Conservation (phyloP, 2,797 vertebrate species). For the Momotus momota region DNA sequence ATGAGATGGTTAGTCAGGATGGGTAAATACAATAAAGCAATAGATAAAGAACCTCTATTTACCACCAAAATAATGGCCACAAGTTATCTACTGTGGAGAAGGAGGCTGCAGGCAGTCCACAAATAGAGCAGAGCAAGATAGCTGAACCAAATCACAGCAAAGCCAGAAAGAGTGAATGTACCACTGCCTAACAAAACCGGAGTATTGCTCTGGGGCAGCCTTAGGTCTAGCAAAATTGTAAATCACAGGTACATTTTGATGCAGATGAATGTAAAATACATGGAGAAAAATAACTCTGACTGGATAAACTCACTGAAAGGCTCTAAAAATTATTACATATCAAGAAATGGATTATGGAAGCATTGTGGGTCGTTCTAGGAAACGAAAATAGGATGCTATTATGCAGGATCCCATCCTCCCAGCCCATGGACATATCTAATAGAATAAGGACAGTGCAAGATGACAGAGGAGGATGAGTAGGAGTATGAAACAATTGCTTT, state of each 20-base stretch:
- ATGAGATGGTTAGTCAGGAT: not conserved
- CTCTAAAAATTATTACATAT: not conserved
- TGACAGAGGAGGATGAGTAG: not conserved
- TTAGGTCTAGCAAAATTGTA: not conserved
- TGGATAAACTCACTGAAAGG: not conserved
- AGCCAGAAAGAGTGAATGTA: not conserved
- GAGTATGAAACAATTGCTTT: not conserved
- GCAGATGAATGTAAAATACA: not conserved
- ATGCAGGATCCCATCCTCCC: not conserved
- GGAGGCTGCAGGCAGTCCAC: not conserved
- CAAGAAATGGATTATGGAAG: not conserved
- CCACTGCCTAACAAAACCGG: not conserved
- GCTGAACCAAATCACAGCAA: not conserved
- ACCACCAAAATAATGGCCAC: not conserved
- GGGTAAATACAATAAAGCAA: not conserved
- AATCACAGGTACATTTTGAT: not conserved
- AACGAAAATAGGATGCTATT: not conserved
- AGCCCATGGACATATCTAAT: not conserved
- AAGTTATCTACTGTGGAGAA: not conserved
- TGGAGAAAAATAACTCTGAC: not conserved
- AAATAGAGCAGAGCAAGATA: not conserved
- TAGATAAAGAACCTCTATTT: not conserved
- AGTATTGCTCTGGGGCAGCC: not conserved
- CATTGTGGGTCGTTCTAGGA: not conserved
- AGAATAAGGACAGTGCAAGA: not conserved